These are phyloP conservation scores for Phortica okadai DNA, from an alignment of 2,888 invertebrate species.

Conservation along the genomic window DNA sequence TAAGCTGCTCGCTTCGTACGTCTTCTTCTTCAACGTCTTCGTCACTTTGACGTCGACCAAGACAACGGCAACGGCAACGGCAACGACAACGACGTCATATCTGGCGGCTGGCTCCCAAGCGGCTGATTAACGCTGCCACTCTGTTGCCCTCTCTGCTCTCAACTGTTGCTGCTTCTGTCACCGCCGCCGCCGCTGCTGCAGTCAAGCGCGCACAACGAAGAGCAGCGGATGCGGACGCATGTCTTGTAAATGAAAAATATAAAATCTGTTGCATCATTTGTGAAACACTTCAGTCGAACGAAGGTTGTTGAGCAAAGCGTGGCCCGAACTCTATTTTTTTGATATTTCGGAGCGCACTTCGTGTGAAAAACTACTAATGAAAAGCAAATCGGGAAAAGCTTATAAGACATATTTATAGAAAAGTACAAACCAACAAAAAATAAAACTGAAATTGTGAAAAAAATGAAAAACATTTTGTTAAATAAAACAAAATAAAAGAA, in stretches of 20 bases:
- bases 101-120: conserved; percentile 16
- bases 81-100: conserved; percentile 27
- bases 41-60: conserved; percentile 35
- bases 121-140: conserved; percentile 13
- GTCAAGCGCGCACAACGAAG: conserved; percentile 32
- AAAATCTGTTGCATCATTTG: conserved; percentile 77
- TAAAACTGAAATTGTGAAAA: conserved; percentile 33
- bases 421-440: conserved; percentile 30
- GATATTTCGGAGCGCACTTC: conserved; percentile 46
- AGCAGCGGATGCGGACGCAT: conserved; percentile 58
- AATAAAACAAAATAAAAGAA: conserved; percentile 35
- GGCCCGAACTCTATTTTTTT: conserved; percentile 40
- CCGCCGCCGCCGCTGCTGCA: conserved; percentile 14
- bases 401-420: conserved; percentile 46
- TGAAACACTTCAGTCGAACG: conserved; percentile 77
- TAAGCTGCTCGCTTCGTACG: conserved; percentile 38
- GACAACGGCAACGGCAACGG: neutral
- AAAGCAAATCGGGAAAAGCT: conserved; percentile 41
- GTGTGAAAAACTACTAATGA: conserved; percentile 36
- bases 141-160: neutral
- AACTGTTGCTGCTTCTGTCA: conserved; percentile 6
- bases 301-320: conserved; percentile 73
- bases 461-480: conserved; percentile 30
- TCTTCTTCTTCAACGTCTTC: conserved; percentile 37
- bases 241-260: conserved; percentile 72